Conservation (phyloP, 2,113 vertebrate species). For the Pollimyrus isidori region DNA sequence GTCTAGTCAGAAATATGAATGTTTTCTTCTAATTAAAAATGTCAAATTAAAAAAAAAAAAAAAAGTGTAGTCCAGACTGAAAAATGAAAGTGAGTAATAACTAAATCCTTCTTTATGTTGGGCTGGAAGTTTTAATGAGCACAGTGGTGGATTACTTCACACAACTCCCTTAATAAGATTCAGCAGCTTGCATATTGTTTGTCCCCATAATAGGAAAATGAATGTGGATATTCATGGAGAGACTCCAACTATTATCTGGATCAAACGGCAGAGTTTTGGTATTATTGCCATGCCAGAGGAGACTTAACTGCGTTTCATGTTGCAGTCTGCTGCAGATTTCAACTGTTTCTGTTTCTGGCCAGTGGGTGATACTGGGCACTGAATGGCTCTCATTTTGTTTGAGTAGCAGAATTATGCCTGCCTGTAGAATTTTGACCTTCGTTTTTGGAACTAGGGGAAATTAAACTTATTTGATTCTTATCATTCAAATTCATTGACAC, state of each 20-base stretch:
- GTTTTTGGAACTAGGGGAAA: background rate
- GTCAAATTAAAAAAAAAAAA: background rate
- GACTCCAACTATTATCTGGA: background rate
- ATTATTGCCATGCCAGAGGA: constrained; percentile 5
- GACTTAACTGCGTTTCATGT: background rate
- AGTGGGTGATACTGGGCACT: background rate
- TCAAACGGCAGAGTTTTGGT: background rate
- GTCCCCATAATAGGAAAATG: background rate
- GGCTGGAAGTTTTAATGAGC: background rate
- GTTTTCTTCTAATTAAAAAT: background rate
- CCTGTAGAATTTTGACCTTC: background rate
- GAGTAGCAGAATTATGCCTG: background rate
- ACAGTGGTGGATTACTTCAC: background rate
- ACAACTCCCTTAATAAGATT: background rate
- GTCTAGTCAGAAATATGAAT: background rate
- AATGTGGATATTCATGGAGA: background rate
- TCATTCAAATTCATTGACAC: constrained; percentile 16
- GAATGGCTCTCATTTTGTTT: background rate
- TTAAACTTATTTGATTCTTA: constrained; percentile 13
- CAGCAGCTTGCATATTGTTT: background rate
- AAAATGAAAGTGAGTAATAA: background rate
- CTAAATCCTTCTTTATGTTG: background rate
- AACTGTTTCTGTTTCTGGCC: background rate
- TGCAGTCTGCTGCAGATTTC: background rate
- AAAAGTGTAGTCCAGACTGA: background rate